A percentile compares a stretch with the other conserved stretches of the same genome.
These are phyloP conservation scores for Petroica traversi DNA, from an alignment of 2,113 vertebrate species.

Conservation along the genomic window DNA sequence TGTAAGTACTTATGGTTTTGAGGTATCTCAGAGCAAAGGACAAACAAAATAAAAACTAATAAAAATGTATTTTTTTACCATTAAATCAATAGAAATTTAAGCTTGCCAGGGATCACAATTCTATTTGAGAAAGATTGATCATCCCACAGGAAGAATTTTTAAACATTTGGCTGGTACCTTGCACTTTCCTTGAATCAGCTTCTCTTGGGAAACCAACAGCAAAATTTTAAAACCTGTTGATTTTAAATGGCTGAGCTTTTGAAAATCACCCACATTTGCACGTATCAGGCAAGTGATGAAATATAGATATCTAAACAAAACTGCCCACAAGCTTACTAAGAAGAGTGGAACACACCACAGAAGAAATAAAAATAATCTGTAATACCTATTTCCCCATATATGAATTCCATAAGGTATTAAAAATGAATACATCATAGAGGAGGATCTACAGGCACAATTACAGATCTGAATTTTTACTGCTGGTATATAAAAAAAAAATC, in stretches of 20 bases:
- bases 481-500: background rate
- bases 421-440: background rate
- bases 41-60: conserved; percentile 9
- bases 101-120: background rate
- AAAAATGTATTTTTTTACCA: background rate
- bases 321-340: background rate
- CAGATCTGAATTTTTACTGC: background rate
- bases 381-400: background rate
- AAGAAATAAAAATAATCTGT: background rate
- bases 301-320: background rate
- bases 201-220: background rate
- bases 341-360: background rate
- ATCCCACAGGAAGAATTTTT: background rate
- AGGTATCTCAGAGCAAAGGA: background rate
- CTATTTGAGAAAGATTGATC: background rate
- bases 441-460: background rate
- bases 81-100: conserved; percentile 15
- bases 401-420: background rate
- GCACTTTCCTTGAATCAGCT: background rate
- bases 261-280: background rate
- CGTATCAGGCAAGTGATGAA: background rate
- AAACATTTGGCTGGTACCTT: background rate
- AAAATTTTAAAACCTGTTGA: background rate
- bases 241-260: background rate
- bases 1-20: background rate